A percentile compares a stretch with the other conserved stretches of the same genome.
Evolutionary conservation across 2,888 invertebrate genomes (phyloP).

Genomic region (Corbicula japonica): DNA sequence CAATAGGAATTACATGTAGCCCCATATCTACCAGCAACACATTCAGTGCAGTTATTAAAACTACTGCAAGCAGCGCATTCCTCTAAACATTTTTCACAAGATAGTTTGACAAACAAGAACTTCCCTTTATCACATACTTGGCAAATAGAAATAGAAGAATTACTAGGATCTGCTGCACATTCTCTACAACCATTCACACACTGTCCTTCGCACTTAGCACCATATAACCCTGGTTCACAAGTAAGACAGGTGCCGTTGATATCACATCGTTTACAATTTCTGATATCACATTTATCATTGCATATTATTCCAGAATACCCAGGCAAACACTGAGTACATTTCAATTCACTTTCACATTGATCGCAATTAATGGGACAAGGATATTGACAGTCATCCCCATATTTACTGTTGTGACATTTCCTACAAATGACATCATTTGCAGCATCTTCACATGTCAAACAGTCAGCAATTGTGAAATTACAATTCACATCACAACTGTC

Average conservation of each 20-base stretch:
- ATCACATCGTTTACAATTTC: constrained; percentile 44
- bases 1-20: constrained; percentile 21
- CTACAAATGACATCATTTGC: constrained; percentile 17
- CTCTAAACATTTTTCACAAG: constrained; percentile 1
- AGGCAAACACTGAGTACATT: constrained; percentile 47
- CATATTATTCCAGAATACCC: constrained; percentile 45
- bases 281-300: constrained; percentile 18
- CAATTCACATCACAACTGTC: constrained; percentile 47
- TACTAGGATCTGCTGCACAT: constrained; percentile 23
- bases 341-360: constrained; percentile 14
- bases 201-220: constrained; percentile 10
- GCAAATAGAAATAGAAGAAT: constrained; percentile 6
- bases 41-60: constrained; percentile 29
- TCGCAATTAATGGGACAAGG: constrained; percentile 54
- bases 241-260: constrained; percentile 23
- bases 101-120: neutral
- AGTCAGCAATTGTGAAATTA: constrained; percentile 21
- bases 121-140: constrained; percentile 24
- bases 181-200: constrained; percentile 37
- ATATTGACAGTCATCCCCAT: constrained; percentile 38
- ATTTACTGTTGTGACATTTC: constrained; percentile 35
- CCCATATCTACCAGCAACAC: constrained; percentile 38
- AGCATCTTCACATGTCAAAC: constrained; percentile 38
- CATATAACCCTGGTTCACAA: constrained; percentile 44
- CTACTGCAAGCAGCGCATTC: constrained; percentile 28